Percentiles rank a stretch among this genome's conserved stretches.
Evolutionary conservation across 2,113 vertebrate species (phyloP).

Genomic region (Aspiorhynchus laticeps): DNA sequence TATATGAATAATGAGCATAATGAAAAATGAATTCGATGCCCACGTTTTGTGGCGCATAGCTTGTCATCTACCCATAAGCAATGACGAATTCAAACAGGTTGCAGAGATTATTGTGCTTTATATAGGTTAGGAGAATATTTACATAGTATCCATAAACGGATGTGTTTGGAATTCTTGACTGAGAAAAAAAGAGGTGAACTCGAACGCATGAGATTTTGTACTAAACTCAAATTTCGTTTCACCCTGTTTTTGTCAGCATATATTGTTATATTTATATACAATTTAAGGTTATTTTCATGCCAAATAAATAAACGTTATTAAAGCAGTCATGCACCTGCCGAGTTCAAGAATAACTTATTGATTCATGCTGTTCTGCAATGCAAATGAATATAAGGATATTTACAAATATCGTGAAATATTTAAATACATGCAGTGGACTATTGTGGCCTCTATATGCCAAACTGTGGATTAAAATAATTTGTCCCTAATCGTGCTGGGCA

Average conservation of each 20-base stretch:
- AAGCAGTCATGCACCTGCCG: not conserved
- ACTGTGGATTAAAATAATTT: not conserved
- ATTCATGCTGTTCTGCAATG: not conserved
- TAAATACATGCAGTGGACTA: not conserved
- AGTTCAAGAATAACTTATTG: not conserved
- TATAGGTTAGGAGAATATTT: not conserved
- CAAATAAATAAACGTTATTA: not conserved
- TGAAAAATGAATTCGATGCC: constrained; percentile 31
- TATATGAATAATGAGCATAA: constrained; percentile 42
- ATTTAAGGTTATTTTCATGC: not conserved
- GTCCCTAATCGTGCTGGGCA: no score
- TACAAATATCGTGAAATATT: not conserved
- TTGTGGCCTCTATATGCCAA: not conserved
- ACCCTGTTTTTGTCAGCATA: not conserved
- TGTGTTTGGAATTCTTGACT: constrained; percentile 55
- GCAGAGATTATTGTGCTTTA: constrained; percentile 9
- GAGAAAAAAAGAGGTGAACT: constrained; percentile 60
- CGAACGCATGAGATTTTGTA: not conserved
- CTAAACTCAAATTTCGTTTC: not conserved
- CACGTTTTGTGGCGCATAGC: constrained; percentile 41
- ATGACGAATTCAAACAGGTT: constrained; percentile 63
- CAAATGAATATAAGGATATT: not conserved
- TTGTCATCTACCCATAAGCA: constrained; percentile 57
- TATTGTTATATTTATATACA: not conserved
- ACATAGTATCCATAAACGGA: constrained; percentile 41